These are phyloP conservation scores for Ooceraea biroi DNA, from an alignment of 1,140 invertebrate genomes.

Conservation along the genomic window DNA sequence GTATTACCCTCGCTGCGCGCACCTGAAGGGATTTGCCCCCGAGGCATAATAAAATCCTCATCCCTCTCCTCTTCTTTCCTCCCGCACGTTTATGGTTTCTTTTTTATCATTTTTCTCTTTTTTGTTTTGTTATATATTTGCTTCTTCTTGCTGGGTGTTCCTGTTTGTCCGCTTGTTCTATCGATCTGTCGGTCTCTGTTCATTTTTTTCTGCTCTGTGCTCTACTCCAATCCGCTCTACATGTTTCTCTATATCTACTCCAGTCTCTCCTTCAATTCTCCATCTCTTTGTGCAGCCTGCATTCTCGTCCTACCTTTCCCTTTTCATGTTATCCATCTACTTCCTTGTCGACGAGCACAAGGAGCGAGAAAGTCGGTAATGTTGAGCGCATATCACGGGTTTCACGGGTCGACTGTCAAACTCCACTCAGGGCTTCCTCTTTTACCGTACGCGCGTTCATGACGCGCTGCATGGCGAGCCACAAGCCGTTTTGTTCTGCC, in stretches of 20 bases:
- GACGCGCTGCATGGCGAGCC: background rate
- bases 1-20: background rate
- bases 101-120: background rate
- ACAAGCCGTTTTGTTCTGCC: constrained; percentile 53
- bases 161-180: constrained; percentile 35
- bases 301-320: background rate
- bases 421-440: constrained; percentile 52
- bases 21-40: constrained; percentile 5
- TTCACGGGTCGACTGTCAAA: constrained; percentile 72
- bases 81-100: background rate
- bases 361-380: constrained; percentile 49
- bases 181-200: background rate
- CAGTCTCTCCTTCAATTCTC: background rate
- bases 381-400: constrained; percentile 50
- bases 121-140: constrained; percentile 11
- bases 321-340: constrained; percentile 14
- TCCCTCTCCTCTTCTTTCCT: background rate
- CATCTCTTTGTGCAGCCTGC: background rate
- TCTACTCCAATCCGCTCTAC: constrained; percentile 2
- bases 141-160: constrained; percentile 1
- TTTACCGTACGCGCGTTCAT: background rate
- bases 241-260: background rate
- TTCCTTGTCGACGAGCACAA: constrained; percentile 45
- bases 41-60: constrained; percentile 35
- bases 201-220: constrained; percentile 10